Evolutionary conservation across 2,797 vertebrate species (phyloP).

Genomic region (Poecilia velifera): DNA sequence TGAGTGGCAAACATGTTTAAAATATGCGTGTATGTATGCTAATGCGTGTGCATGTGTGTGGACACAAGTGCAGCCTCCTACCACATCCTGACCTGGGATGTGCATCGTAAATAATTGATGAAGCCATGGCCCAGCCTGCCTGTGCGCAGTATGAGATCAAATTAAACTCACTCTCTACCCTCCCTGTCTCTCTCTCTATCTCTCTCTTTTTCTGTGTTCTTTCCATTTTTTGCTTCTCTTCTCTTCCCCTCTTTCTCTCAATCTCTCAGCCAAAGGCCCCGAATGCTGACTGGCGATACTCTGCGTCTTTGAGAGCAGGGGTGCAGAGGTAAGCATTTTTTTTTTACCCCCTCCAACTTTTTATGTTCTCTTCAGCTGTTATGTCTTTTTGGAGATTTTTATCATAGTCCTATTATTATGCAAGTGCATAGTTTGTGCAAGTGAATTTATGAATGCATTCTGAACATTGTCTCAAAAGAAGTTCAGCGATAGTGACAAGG

Average conservation of each 20-base stretch:
- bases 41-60: conserved; percentile 22
- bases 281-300: conserved; percentile 99
- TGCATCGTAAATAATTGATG: conserved; percentile 81
- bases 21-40: conserved; percentile 30
- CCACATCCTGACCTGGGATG: conserved; percentile 70
- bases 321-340: conserved; percentile 91
- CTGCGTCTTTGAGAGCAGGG: conserved; percentile 95
- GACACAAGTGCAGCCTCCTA: conserved; percentile 64
- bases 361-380: neutral
- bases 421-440: neutral
- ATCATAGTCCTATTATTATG: neutral
- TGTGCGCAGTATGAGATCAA: conserved; percentile 72
- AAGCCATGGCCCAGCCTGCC: conserved; percentile 62
- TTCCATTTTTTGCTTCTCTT: conserved; percentile 23
- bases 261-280: conserved; percentile 93
- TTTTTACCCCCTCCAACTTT: conserved; percentile 54
- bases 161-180: conserved; percentile 72
- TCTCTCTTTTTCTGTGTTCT: neutral
- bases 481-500: neutral
- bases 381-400: neutral
- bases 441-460: neutral
- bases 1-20: conserved; percentile 49
- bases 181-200: conserved; percentile 12
- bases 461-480: neutral
- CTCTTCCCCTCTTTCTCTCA: conserved; percentile 43